These are phyloP conservation scores for Pipistrellus nathusii DNA, from an alignment of 2,797 vertebrate species.

Conservation along the genomic window DNA sequence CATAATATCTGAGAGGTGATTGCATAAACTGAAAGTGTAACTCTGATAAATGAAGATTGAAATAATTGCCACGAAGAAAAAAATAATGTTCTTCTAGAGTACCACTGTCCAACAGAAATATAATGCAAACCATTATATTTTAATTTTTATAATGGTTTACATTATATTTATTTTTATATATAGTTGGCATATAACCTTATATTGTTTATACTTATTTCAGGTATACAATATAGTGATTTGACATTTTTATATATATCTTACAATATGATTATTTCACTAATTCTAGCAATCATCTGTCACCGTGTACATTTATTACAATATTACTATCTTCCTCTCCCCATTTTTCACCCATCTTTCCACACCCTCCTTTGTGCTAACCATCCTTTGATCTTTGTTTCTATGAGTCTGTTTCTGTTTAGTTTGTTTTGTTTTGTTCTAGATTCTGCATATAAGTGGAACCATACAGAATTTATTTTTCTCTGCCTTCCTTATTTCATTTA, in stretches of 20 bases:
- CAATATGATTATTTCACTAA: neutral
- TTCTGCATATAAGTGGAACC: too few species aligned
- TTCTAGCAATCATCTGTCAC: neutral
- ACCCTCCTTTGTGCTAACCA: neutral
- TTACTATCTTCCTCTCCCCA: neutral
- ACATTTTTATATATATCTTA: neutral
- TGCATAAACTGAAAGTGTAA: neutral
- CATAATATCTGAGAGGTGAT: neutral
- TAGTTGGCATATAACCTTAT: neutral
- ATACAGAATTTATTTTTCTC: neutral
- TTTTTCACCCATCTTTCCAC: neutral
- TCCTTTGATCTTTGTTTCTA: neutral
- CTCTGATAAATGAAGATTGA: constrained; percentile 21
- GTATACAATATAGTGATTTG: neutral
- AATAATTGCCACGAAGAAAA: neutral
- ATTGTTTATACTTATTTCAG: neutral
- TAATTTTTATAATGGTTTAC: too few species aligned
- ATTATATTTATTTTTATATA: neutral
- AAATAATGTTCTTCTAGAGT: neutral
- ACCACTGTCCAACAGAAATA: neutral
- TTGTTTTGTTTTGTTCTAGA: too few species aligned
- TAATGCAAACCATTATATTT: neutral
- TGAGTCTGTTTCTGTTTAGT: too few species aligned
- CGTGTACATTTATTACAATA: neutral
- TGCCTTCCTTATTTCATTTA: neutral